These are phyloP conservation scores for Pangasianodon hypophthalmus DNA, from an alignment of 2,113 vertebrate genomes.

Conservation along the genomic window DNA sequence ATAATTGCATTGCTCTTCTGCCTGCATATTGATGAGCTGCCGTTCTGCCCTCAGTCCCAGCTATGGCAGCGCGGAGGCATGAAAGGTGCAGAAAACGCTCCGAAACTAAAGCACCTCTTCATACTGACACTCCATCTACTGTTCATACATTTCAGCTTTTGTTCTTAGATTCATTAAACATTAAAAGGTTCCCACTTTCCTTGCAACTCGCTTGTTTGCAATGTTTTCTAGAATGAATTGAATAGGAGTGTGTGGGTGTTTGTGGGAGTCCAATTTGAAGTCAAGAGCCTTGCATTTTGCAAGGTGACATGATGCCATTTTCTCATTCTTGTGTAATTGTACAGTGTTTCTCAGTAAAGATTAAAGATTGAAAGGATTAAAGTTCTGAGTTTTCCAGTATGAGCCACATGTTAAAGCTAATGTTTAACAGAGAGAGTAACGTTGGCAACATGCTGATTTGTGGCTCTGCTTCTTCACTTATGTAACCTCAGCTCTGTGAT, in stretches of 20 bases:
- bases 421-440: slow-evolving; percentile 12
- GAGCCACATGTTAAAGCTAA: background rate
- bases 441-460: background rate
- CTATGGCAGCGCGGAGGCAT: background rate
- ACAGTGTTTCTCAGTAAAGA: background rate
- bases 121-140: background rate
- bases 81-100: slow-evolving; percentile 5
- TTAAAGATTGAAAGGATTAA: background rate
- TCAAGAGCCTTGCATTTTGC: background rate
- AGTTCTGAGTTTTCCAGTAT: background rate
- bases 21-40: slow-evolving; percentile 1
- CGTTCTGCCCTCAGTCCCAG: background rate
- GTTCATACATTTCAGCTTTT: background rate
- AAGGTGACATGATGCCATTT: background rate
- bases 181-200: background rate
- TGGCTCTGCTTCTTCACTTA: slow-evolving; percentile 2
- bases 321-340: background rate
- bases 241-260: background rate
- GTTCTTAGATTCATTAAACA: background rate
- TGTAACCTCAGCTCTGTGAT: slow-evolving; percentile 34
- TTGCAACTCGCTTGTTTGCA: too few species aligned
- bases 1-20: background rate
- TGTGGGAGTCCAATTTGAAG: background rate
- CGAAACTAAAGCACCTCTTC: background rate
- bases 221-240: background rate